phyloP scores from a whole-genome alignment of 2,797 vertebrate species.

The Lepus oiostolus region DNA sequence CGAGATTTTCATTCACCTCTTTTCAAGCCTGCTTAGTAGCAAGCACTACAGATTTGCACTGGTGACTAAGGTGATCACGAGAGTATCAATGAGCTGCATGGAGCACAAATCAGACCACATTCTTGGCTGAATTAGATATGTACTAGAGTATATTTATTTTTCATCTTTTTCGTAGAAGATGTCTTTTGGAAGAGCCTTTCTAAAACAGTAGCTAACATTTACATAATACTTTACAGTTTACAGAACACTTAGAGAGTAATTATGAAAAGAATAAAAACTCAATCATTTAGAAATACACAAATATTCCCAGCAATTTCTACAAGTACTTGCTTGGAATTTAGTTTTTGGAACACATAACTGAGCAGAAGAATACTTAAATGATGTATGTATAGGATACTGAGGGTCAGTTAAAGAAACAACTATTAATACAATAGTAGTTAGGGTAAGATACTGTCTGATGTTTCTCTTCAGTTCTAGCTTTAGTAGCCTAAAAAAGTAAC shows the following conservation, averaged over 20 bases:
- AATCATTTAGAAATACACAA: conserved; percentile 67
- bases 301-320: conserved; percentile 56
- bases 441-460: background rate
- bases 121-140: background rate
- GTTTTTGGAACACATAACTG: background rate
- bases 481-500: background rate
- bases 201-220: conserved; percentile 67
- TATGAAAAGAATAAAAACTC: conserved; percentile 67
- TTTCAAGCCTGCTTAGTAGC: background rate
- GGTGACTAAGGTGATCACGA: no score
- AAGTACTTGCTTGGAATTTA: conserved; percentile 31
- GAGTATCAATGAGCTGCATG: background rate
- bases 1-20: background rate
- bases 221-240: conserved; percentile 69
- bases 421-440: background rate
- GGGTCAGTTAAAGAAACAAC: background rate
- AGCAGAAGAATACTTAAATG: conserved; percentile 57
- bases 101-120: background rate
- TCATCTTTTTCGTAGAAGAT: conserved; percentile 56
- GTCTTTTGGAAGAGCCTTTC: conserved; percentile 39
- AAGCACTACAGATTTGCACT: background rate
- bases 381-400: background rate
- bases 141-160: background rate
- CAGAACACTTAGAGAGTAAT: conserved; percentile 63
- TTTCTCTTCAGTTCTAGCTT: conserved; percentile 9